Evolutionary conservation across 2,797 vertebrate genomes (phyloP), one percentile per base, ranked within the genome.

Genomic region (Tarsius wallacei): DNA sequence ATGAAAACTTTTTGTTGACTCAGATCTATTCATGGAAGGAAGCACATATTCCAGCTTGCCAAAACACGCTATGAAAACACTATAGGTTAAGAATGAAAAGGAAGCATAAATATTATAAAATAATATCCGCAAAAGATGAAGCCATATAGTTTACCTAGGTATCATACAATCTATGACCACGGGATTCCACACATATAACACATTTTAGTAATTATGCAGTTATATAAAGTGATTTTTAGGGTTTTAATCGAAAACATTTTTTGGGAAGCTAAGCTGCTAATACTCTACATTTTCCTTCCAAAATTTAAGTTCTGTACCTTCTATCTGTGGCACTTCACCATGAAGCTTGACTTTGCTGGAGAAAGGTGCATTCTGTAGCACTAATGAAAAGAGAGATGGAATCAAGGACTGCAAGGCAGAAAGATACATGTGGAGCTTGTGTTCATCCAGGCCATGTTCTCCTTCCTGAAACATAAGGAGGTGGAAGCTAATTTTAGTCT

Each of bases 401-500:
- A 99, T 99, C 97, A 99, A 98, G 2, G 99, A 99, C 99, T 99
- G 99, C 98, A 99, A 99, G 59, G 99, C 99, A 11, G 99, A 99
- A 66, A 99, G 99, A 97, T 99, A 99, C 98, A 99, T 98, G 85
- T 99, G 99, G 13, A 99, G 99, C 97, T 99, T 99, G 98, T 99
- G 99, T 96, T 99, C 99, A 97, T 99, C 99, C 98, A 99, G 98
- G 88, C 99, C 98, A 15, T 99, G 99, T 73, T 99, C 99, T 97
- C 99, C 99, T 98, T 99, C 99, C 99, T 99, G 97, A 91, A 99
- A 98, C 15, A 98, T 11, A 98, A 36, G 84, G 47, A 78, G n/a
- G 89, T 2, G 28, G 90, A 87, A 96, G 63, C 77, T 73, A 87
- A 17, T 63, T 93, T 61, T 57, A 97, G 92, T 61, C 26, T 97